Evolutionary conservation across 2,888 invertebrate genomes (phyloP), one percentile per base, ranked within the genome.

Genomic region (Cerceris rybyensis): DNA sequence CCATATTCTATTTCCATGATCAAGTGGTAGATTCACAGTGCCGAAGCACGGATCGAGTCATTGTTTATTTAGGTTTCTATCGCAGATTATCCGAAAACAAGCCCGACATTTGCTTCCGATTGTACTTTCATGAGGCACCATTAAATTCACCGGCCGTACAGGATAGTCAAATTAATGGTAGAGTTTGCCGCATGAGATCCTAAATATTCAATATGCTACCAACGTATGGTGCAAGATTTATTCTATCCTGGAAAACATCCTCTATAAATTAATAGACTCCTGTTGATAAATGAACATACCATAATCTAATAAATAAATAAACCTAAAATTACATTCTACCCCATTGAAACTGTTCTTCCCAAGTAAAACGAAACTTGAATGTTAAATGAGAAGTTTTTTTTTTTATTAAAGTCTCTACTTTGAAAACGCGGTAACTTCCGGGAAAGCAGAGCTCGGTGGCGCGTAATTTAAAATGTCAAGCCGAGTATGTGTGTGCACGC

Each of bases 1-100:
- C 74, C 77, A 80, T 78, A 80, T 78, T 81, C 80, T 71, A 81
- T 81, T 70, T 68, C 42, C 58, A 46, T 72, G 78, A 78, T 77
- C 68, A 71, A 71, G 46, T 55, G 46, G 17, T 54, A 9, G 16
- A 63, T 64, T 58, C 55, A 55, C 28, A 28, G 28, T 28, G 28
- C 28, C 28, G 39, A 64, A 43, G 64, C 46, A 55, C 39, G 43
- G 28, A 8, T 55, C 41, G 17, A 49, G 66, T 65, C 13, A 55
- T 55, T 49, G 57, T 80, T 70, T 73, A 58, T 75, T 64, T 69
- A 55, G 66, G 66, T 71, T 64, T 78, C 72, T n/a, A 66, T 50
- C 57, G 46, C 49, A 67, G 49, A 63, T 57, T 46, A 49, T 61
- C 55, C 28, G 63, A 63, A 63, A 70, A 58, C 42, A 59, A 65